These are phyloP conservation scores for Pangasianodon gigas DNA, from an alignment of 2,113 vertebrate species.

Conservation along the genomic window DNA sequence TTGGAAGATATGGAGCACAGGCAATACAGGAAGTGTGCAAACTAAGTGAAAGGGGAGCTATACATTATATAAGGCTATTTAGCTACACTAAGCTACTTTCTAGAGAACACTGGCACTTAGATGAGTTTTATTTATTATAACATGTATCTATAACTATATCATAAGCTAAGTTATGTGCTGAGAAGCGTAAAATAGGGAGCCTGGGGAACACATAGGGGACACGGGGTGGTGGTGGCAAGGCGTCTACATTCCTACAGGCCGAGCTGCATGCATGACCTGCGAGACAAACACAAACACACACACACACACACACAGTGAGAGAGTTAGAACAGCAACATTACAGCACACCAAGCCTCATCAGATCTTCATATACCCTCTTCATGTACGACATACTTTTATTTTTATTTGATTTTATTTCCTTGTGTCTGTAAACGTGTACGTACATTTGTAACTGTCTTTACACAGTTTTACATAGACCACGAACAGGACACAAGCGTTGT, in stretches of 20 bases:
- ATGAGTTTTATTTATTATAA: neutral
- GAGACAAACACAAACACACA: conserved; percentile 68
- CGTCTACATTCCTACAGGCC: conserved; percentile 62
- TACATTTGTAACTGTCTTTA: neutral
- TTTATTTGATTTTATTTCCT: neutral
- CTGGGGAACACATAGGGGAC: neutral
- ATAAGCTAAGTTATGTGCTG: neutral
- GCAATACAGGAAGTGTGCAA: neutral
- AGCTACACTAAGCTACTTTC: neutral
- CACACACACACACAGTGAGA: conserved; percentile 4
- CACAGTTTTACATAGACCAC: neutral
- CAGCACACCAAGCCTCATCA: neutral
- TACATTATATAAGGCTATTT: neutral
- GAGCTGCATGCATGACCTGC: conserved; percentile 76
- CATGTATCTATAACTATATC: neutral
- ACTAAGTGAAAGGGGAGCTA: neutral
- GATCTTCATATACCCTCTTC: neutral
- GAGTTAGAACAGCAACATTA: neutral
- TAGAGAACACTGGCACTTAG: neutral
- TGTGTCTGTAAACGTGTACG: neutral
- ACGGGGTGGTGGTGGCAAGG: conserved; percentile 27
- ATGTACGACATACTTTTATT: neutral
- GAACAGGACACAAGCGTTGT: neutral
- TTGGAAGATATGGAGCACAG: conserved; percentile 78
- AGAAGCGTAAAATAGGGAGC: neutral